Evolutionary conservation across 2,888 invertebrate genomes (phyloP).

Genomic region (Harpagoxenus sublaevis): DNA sequence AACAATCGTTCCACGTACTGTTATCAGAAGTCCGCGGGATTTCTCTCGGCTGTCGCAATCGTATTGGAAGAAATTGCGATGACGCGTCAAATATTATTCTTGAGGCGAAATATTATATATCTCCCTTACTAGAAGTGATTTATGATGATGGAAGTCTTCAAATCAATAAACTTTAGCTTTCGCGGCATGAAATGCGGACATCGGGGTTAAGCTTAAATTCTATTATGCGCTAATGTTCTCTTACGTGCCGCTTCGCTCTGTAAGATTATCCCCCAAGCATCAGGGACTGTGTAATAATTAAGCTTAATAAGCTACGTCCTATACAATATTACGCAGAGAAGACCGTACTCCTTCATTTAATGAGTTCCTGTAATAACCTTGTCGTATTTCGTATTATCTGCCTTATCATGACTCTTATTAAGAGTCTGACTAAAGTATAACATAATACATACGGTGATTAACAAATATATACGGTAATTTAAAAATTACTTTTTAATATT

Average conservation of each 20-base stretch:
- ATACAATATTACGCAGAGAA: neutral
- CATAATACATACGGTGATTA: neutral
- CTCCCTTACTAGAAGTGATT: slow-evolving; percentile 7
- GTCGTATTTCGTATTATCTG: neutral
- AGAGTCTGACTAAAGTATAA: neutral
- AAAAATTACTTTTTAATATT: neutral
- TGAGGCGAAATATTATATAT: neutral
- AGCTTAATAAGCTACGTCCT: neutral
- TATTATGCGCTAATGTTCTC: slow-evolving; percentile 2
- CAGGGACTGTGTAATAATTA: slow-evolving; percentile 22
- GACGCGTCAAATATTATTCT: neutral
- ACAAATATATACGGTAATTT: neutral
- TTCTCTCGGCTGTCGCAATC: neutral
- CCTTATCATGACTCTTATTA: neutral
- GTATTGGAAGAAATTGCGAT: neutral
- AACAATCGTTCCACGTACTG: neutral
- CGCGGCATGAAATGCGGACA: slow-evolving; percentile 51
- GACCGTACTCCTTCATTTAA: neutral
- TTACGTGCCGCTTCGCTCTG: neutral
- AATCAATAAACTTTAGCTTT: slow-evolving; percentile 65
- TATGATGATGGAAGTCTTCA: slow-evolving; percentile 11
- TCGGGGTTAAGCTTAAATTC: slow-evolving; percentile 46
- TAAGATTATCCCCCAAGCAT: slow-evolving; percentile 15
- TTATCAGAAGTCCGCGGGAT: neutral
- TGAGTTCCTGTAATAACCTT: neutral